Conservation (phyloP, 2,113 vertebrate species). For the Stegastes partitus region DNA sequence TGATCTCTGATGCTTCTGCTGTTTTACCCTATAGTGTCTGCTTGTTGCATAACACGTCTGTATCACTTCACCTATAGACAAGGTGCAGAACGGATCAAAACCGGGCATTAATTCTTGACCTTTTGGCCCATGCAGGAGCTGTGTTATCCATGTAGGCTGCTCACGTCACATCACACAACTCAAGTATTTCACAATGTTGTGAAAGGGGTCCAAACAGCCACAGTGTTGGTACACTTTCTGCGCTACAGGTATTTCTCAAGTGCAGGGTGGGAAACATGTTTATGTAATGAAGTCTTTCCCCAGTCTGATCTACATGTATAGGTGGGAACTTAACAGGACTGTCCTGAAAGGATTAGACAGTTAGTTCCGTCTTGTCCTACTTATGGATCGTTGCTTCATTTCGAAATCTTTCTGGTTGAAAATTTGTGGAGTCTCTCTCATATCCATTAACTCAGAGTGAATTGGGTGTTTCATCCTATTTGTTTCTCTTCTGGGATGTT, state of each 20-base stretch:
- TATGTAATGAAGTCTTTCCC: slow-evolving; percentile 6
- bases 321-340: not conserved
- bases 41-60: slow-evolving; percentile 48
- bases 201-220: slow-evolving; percentile 42
- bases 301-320: not conserved
- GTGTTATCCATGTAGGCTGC: slow-evolving; percentile 19
- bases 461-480: slow-evolving; percentile 28
- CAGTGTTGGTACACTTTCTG: not conserved
- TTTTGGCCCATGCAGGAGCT: slow-evolving; percentile 3
- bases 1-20: slow-evolving; percentile 34
- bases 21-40: slow-evolving; percentile 7
- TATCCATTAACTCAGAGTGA: slow-evolving; percentile 4
- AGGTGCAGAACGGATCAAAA: slow-evolving; percentile 43
- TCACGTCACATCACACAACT: slow-evolving; percentile 9
- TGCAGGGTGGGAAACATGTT: slow-evolving; percentile 27
- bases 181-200: slow-evolving; percentile 63
- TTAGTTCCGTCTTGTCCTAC: not conserved
- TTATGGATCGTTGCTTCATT: not conserved
- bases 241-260: slow-evolving; percentile 2
- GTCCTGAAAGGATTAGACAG: not conserved
- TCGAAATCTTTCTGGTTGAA: not conserved
- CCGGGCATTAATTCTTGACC: not conserved
- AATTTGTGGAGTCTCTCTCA: no score
- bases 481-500: slow-evolving; percentile 9
- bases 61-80: slow-evolving; percentile 31